A percentile compares a stretch with the other conserved stretches of the same genome.
phyloP scores from a whole-genome alignment of 1,140 invertebrate genomes.

The Zaprionus tsacasi region DNA sequence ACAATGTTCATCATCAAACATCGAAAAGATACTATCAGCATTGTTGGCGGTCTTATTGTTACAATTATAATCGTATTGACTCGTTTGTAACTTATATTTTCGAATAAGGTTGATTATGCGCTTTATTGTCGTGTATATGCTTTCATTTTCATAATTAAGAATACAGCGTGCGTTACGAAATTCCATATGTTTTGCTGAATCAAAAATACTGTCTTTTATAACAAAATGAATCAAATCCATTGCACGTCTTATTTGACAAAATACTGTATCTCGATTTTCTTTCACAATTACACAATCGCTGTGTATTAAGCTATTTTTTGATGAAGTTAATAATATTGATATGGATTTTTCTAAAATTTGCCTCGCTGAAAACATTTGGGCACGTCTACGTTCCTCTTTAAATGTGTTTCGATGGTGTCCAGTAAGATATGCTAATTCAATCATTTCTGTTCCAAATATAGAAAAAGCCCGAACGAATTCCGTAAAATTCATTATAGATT shows the following conservation, averaged over 20 bases:
- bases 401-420: constrained; percentile 93
- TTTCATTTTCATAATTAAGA: constrained; percentile 85
- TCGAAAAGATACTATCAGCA: constrained; percentile 58
- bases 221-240: constrained; percentile 99
- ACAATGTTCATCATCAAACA: constrained; percentile 70
- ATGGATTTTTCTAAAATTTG: constrained; percentile 98
- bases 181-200: constrained; percentile 80
- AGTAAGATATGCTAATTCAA: constrained; percentile 97
- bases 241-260: constrained; percentile 97
- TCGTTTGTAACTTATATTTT: constrained; percentile 85
- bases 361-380: constrained; percentile 97
- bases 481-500: constrained; percentile 98
- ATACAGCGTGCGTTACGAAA: constrained; percentile 81
- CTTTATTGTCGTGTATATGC: constrained; percentile 91
- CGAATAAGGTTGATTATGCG: constrained; percentile 94
- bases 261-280: constrained; percentile 98
- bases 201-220: constrained; percentile 95
- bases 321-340: constrained; percentile 98
- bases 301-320: constrained; percentile 97
- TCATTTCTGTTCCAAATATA: constrained; percentile 99
- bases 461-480: constrained; percentile 99
- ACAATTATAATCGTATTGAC: constrained; percentile 63
- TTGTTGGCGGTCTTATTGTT: constrained; percentile 68
- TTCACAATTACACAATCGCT: constrained; percentile 96
- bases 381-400: constrained; percentile 96